These are phyloP conservation scores for Agonopterix alstromeriana DNA, from an alignment of 2,888 invertebrate genomes.

Conservation along the genomic window DNA sequence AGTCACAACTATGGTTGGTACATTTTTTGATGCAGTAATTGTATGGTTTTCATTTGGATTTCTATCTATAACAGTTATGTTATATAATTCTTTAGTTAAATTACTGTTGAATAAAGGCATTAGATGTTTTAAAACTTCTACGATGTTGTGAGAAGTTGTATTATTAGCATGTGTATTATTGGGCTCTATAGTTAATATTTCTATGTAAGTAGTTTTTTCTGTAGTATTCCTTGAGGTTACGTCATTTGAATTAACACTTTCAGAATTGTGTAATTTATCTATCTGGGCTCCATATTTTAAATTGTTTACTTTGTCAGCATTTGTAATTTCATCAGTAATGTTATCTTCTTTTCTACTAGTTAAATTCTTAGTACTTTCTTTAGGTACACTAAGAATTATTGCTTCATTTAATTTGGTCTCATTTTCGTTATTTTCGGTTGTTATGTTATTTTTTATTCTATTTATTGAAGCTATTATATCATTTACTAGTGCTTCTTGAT, in stretches of 20 bases:
- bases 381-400: constrained; percentile 44
- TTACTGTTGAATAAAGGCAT: constrained; percentile 65
- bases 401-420: constrained; percentile 52
- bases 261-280: constrained; percentile 1
- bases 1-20: constrained; percentile 62
- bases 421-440: constrained; percentile 24
- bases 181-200: constrained; percentile 61
- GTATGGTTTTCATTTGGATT: constrained; percentile 57
- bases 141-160: constrained; percentile 47
- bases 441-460: constrained; percentile 57
- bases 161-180: constrained; percentile 44
- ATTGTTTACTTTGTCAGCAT: constrained; percentile 23
- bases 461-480: constrained; percentile 65
- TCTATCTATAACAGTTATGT: constrained; percentile 62
- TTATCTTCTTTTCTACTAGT: constrained; percentile 18
- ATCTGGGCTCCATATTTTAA: constrained; percentile 6
- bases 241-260: background rate
- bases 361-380: constrained; percentile 10
- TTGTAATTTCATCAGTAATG: constrained; percentile 3
- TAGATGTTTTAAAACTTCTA: constrained; percentile 61
- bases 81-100: constrained; percentile 56
- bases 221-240: constrained; percentile 19
- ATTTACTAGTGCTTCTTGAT: constrained; percentile 55
- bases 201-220: constrained; percentile 46
- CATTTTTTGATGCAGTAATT: constrained; percentile 51